A percentile compares a stretch with the other conserved stretches of the same genome.
phyloP scores from a whole-genome alignment of 2,797 vertebrate species.

The Ctenopoma kingsleyae region DNA sequence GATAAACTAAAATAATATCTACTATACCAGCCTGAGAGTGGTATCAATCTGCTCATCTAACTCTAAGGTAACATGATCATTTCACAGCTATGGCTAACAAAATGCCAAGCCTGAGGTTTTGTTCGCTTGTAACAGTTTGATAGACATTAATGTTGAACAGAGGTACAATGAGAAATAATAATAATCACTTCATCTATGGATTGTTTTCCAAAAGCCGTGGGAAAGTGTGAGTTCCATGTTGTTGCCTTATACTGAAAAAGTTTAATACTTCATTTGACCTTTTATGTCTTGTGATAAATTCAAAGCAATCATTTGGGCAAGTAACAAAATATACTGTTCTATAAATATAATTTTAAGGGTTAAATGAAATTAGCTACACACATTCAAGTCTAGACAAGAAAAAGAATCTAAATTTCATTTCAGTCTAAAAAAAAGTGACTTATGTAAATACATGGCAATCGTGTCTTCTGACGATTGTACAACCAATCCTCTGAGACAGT shows the following conservation, averaged over 20 bases:
- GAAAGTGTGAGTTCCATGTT: conserved; percentile 15
- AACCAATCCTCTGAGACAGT: conserved; percentile 75
- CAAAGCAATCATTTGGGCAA: conserved; percentile 18
- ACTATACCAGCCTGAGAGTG: neutral
- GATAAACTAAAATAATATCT: conserved; percentile 9
- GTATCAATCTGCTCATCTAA: neutral
- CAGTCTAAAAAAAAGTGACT: conserved; percentile 49
- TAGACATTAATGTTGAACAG: conserved; percentile 11
- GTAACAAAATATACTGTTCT: conserved; percentile 39
- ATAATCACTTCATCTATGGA: conserved; percentile 19
- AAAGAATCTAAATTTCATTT: conserved; percentile 39
- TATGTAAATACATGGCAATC: conserved; percentile 31
- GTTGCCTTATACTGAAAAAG: conserved; percentile 28
- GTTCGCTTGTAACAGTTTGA: conserved; percentile 25
- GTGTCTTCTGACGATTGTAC: conserved; percentile 73
- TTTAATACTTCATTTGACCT: conserved; percentile 18
- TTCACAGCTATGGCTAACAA: conserved; percentile 15
- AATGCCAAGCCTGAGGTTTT: conserved; percentile 22
- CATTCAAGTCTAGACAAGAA: conserved; percentile 57
- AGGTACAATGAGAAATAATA: conserved; percentile 7
- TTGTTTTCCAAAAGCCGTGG: conserved; percentile 12
- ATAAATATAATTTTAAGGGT: conserved; percentile 53
- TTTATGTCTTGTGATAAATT: conserved; percentile 22
- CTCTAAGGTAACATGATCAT: conserved; percentile 6
- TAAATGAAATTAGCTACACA: conserved; percentile 52